Base-by-base conservation (phyloP, 2,797 vertebrate species). In the Protosalanx chinensis region DNA sequence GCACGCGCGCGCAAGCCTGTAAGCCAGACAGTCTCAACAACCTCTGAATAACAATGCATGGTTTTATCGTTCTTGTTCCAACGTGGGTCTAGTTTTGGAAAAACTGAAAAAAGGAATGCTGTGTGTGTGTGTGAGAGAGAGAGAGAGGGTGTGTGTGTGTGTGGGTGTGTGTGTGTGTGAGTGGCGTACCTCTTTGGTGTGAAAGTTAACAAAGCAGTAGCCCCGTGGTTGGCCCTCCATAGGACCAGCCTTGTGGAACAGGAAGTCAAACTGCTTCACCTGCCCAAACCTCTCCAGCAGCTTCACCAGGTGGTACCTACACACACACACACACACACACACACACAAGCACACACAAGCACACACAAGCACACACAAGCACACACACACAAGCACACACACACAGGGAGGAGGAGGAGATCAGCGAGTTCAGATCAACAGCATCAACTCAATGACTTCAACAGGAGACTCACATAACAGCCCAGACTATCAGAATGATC, bases 131-230 rank as follows among this genome's bases (percentile, higher is more conserved):
- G n/a, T 59, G 57, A 30, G 20, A 18, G 16, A 16, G 56, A 2
- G 56, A 27, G 23, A 27, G 23, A 27, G n/a, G n/a, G n/a, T 27
- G 20, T 27, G 20, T 60, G 20, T 60, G 58, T 29, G 57, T 59
- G 23, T 59, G 23, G 27, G 59, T 61, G 27, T 61, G 59, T 61
- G 49, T 18, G 59, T 68, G 66, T 68, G 23, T 64, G 51, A 1
- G 2, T 4, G 18, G 18, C 72, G 37, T 91, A 98, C 97, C 95
- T 96, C 94, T 86, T 97, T 98, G 81, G 97, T 99, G 89, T 94
- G 95, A 82, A 98, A 99, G 90, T 99, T 99, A 80, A 99, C 96
- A 27, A 99, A 99, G 83, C 98, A 99, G 92, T 99, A 99, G 53
- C 98, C 97, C 63, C 98, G 91, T 0, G 97, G 98, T 78, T 98